These are phyloP conservation scores for Ferrisia virgata DNA, from an alignment of 2,888 invertebrate species.

Conservation along the genomic window DNA sequence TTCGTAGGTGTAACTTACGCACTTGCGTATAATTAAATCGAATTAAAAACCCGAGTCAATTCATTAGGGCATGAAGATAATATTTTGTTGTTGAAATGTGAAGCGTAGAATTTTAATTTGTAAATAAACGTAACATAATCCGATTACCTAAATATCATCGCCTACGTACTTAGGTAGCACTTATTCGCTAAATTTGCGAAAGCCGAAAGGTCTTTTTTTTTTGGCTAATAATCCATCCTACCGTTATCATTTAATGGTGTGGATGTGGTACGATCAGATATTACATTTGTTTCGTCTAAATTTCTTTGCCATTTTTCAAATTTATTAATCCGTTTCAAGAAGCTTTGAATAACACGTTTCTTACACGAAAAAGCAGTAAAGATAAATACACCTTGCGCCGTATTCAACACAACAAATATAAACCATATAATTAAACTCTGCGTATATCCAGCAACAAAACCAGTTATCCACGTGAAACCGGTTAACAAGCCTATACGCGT, in stretches of 20 bases:
- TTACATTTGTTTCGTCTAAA: not conserved
- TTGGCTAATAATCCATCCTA: no score
- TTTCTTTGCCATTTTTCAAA: not conserved
- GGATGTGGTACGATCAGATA: not conserved
- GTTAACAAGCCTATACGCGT: slow-evolving; percentile 56
- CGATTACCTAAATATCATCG: not conserved
- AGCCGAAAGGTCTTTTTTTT: no score
- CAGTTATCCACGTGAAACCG: slow-evolving; percentile 57
- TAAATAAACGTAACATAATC: not conserved
- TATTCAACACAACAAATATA: slow-evolving; percentile 55
- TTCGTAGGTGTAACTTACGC: no score
- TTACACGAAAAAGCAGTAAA: slow-evolving; percentile 57
- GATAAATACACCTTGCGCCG: slow-evolving; percentile 57
- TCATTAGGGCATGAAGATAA: not conserved
- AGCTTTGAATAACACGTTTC: slow-evolving; percentile 50
- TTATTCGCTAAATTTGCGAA: not conserved
- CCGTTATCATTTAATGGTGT: not conserved
- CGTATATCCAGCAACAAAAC: slow-evolving; percentile 55
- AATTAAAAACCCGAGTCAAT: not conserved
- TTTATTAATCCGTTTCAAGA: not conserved
- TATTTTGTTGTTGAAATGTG: not conserved
- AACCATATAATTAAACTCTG: slow-evolving; percentile 55
- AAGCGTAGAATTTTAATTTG: no score
- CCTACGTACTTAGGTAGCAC: not conserved
- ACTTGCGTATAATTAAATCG: not conserved